phyloP scores from a whole-genome alignment of 2,797 vertebrate genomes.

The Odontamblyopus rebecca region DNA sequence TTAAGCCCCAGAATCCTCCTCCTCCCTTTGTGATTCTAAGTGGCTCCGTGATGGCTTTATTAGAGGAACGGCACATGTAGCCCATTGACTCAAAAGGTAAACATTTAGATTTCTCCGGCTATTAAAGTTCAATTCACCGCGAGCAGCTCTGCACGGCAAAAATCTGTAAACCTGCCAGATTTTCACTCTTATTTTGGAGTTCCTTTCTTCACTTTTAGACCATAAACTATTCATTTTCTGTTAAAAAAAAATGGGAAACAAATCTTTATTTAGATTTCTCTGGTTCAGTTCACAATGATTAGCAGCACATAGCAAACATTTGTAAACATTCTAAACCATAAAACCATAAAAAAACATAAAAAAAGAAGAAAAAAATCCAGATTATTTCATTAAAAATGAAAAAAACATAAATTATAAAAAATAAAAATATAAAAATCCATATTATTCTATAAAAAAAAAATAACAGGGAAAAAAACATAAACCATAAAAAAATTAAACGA shows the following conservation, averaged over 20 bases:
- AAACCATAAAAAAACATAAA: too few relatives aligned
- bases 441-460: too few relatives aligned
- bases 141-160: not conserved
- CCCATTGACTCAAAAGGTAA: not conserved
- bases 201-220: not conserved
- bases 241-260: too few relatives aligned
- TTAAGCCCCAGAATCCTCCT: not conserved
- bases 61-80: not conserved
- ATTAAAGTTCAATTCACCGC: not conserved
- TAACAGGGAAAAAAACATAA: too few relatives aligned
- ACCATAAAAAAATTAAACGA: too few relatives aligned
- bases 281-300: not conserved
- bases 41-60: conserved; percentile 2
- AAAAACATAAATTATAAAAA: too few relatives aligned
- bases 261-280: not conserved
- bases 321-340: too few relatives aligned
- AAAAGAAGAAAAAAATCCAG: too few relatives aligned
- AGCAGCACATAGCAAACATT: not conserved
- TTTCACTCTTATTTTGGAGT: not conserved
- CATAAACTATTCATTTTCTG: too few relatives aligned
- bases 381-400: too few relatives aligned
- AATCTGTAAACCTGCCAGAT: not conserved
- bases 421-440: too few relatives aligned
- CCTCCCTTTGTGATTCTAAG: not conserved
- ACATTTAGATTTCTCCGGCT: not conserved